Evolutionary conservation across 2,797 vertebrate species (phyloP), one percentile per base, ranked within the genome.

Genomic region (Danio jaintianensis): DNA sequence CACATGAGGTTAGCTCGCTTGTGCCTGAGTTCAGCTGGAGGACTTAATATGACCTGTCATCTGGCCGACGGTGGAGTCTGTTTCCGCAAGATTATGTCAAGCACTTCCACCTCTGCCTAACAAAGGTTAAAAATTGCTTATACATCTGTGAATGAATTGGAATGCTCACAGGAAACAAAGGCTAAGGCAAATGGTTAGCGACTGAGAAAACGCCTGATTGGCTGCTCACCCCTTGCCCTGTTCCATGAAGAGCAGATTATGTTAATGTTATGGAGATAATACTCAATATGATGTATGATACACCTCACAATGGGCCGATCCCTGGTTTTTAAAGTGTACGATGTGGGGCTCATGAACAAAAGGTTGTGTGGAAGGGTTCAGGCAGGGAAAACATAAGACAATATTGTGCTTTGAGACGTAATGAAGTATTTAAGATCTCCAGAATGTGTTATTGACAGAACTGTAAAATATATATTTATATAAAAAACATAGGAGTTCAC

Each of bases 81-180:
- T 91, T 90, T 90, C 82, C 85, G 81, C 61, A 64, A 94, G 93
- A 93, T 94, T 94, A 94, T 93, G 90, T 90, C 89, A 89, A 94
- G 91, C 91, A 91, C 87, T 91, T 92, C 86, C 90, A 93, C 91
- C 90, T 94, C 92, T 92, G 92, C 89, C 89, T 93, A 94, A 93
- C 91, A 92, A 92, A 92, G 93, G 93, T 92, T 93, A 92, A 92
- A 73, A 93, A 94, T 95, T 94, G 92, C 92, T 93, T 91, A 93
- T 92, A 92, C 89, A 88, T 92, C 92, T 94, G 92, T 94, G 93
- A 94, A 93, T 88, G 89, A 94, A 93, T 92, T 92, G 92, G 92
- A 93, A 94, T 92, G 91, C 87, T 81, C 88, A 89, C 87, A 90
- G 91, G 91, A 94, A 94, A 88, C 81, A 72, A 91, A 91, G 86